Evolutionary conservation across 2,888 invertebrate genomes (phyloP), one percentile per base, ranked within the genome.

Genomic region (Amblyjoppa fuscipennis): DNA sequence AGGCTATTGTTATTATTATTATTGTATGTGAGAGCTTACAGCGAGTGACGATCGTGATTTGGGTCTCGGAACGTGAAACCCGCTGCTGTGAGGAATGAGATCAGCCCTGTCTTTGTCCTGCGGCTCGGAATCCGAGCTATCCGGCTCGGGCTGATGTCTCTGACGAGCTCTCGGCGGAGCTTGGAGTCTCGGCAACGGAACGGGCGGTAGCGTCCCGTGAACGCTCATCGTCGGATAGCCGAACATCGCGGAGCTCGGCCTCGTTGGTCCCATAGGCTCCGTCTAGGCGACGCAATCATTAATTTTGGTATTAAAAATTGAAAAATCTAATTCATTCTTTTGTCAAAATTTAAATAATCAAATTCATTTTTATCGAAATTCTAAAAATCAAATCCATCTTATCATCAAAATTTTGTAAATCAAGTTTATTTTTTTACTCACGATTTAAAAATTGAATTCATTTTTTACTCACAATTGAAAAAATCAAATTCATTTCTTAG

Each of bases 221-320:
- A 95, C 92, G 64, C 94, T 94, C 75, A 96, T 93, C 5, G 95
- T 95, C 25, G 97, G 97, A 93, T 98, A 98, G 0, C 97, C 97
- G 92, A 97, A 98, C 95, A 98, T 96, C 3, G 97, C 98, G 3
- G 97, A 97, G 0, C 97, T 97, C 0, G 98, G 97, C 13, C 98
- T 95, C 0, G 97, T 97, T n/a, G 95, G 95, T 59, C 95, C 96
- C 89, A 96, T 96, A 0, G 97, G 97, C 93, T 96, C 96, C n/a
- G 96, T 96, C 96, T 98, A n/a, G 31, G 51, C 28, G 95, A 49
- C 95, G 80, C 85, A 80, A 77, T 53, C 25, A 74, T 31, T 31
- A 4, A 28, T 64, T 20, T 31, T 16, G 41, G 4, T n/a, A 69
- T 69, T 31, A 20, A 81, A 49, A 41, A 41, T 53, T n/a, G 20